Base-by-base conservation (phyloP, 2,888 invertebrate species). In the Drosophila percnosoma region DNA sequence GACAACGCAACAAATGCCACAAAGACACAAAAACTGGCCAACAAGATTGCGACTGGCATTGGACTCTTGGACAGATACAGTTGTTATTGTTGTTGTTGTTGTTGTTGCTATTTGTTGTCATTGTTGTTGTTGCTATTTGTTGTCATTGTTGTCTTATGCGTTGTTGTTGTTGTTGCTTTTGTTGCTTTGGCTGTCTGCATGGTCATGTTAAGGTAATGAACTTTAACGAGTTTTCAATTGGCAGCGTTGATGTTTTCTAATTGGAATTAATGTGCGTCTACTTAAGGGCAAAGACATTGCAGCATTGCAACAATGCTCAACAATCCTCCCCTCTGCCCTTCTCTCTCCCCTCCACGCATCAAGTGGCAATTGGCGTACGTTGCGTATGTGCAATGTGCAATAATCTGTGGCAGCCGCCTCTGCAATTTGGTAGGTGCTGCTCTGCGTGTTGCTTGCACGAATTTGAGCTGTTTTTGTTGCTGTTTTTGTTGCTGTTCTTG, bases 211-310 rank as follows among this genome's bases (percentile, higher is more conserved):
- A 89, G 87, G 89, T 85, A 85, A 85, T 85, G 82, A 85, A 85
- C 85, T 75, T 89, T 89, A 89, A 85, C 85, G 84, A 85, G 87
- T 87, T 85, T 89, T 84, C 85, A 85, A 85, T 85, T 85, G 85
- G 61, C 84, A 79, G 79, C 78, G 75, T 59, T 75, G 89, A 73
- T 83, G 75, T 83, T 83, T 89, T 82, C 87, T 83, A 85, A 89
- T 89, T 85, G 85, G 85, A 83, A 85, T 83, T 83, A 83, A 85
- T 89, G 87, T 61, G 81, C 68, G 72, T 81, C 80, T 89, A 80
- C 87, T 84, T 82, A 87, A 89, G 89, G 87, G 89, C 87, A 67
- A 55, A 68, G 68, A 69, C 73, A 78, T 62, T 62, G 75, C 65
- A 48, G 53, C 63, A 51, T 49, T 48, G 21, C 36, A 51, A 11